Conservation (phyloP, 2,888 invertebrate genomes). For the Drosophila ezoana region DNA sequence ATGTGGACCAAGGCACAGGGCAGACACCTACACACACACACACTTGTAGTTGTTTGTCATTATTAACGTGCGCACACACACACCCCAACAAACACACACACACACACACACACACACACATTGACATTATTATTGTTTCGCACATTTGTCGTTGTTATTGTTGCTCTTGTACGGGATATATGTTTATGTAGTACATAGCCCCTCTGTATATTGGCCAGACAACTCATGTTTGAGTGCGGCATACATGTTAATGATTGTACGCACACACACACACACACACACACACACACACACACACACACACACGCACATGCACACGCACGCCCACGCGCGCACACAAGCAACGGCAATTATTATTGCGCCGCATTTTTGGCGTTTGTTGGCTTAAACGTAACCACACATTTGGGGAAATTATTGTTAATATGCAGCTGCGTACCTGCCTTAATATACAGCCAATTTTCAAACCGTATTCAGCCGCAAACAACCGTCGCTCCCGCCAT, state of each 20-base stretch:
- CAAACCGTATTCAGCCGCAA: constrained; percentile 27
- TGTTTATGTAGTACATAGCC: constrained; percentile 43
- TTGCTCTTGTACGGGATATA: constrained; percentile 38
- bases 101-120: constrained; percentile 4
- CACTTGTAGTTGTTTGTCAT: constrained; percentile 43
- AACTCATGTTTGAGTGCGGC: constrained; percentile 30
- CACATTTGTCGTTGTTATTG: constrained; percentile 61
- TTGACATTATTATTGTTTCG: constrained; percentile 58
- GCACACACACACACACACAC: constrained; percentile 8
- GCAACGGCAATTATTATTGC: constrained; percentile 54
- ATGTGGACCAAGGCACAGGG: constrained; percentile 61
- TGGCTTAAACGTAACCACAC: constrained; percentile 77
- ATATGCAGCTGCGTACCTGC: constrained; percentile 75
- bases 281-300: constrained; percentile 9
- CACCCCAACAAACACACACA: background rate
- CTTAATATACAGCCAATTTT: constrained; percentile 33
- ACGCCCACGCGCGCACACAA: background rate
- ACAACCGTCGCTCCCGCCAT: constrained; percentile 26
- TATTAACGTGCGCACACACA: constrained; percentile 34
- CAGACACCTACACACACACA: constrained; percentile 24
- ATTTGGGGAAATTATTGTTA: constrained; percentile 79
- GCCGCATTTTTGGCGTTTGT: constrained; percentile 66
- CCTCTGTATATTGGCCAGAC: constrained; percentile 38
- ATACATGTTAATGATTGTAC: constrained; percentile 61
- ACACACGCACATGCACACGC: constrained; percentile 6